These are phyloP conservation scores for Myiopsitta monachus DNA, from an alignment of 2,113 vertebrate genomes.

Conservation along the genomic window DNA sequence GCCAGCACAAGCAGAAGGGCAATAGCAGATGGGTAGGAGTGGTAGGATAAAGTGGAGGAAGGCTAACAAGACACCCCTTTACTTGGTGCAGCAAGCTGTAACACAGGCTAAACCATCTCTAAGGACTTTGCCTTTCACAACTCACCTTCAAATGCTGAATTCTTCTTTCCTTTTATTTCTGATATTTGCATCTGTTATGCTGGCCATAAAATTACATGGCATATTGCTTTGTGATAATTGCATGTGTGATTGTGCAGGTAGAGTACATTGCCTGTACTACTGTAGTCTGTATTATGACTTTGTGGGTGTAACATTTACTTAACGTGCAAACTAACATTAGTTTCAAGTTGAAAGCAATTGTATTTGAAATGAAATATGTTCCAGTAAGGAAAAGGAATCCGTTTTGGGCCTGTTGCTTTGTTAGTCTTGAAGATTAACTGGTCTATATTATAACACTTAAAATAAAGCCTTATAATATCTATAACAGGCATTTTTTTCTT, in stretches of 20 bases:
- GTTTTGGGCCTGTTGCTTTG: neutral
- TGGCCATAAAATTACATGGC: neutral
- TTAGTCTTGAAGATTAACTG: neutral
- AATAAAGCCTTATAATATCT: neutral
- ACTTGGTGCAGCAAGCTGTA: neutral
- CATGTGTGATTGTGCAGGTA: neutral
- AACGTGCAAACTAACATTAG: neutral
- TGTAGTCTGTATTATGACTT: neutral
- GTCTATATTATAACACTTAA: neutral
- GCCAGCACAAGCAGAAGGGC: neutral
- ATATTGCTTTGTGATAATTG: neutral
- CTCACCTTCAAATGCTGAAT: neutral
- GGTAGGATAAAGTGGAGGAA: neutral
- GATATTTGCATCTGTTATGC: neutral
- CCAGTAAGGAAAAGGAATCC: neutral
- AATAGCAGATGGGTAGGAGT: neutral
- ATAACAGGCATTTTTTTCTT: neutral
- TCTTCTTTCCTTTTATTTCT: neutral
- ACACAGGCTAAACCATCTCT: neutral
- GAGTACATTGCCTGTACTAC: neutral
- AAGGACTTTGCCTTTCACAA: neutral
- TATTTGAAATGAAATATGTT: slow-evolving; percentile 15
- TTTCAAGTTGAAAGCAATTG: neutral
- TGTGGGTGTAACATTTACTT: neutral
- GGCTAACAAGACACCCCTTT: neutral